Base-by-base conservation (phyloP, 2,888 invertebrate genomes). In the Meghimatium bilineatum region DNA sequence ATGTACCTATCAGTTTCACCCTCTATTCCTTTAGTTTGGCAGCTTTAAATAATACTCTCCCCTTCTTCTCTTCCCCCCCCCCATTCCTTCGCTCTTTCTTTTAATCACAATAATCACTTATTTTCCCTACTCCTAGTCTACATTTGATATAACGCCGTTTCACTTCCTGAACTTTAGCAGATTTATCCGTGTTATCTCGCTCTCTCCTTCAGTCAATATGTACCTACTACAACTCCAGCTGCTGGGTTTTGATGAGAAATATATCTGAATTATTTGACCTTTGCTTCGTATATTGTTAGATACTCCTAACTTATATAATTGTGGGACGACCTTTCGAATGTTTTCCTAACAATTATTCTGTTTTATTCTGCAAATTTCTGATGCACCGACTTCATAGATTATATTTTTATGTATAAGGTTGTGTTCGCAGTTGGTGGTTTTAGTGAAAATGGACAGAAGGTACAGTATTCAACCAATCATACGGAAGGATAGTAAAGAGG, bases 381-480 rank as follows among this genome's bases (percentile, higher is more conserved):
- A 44, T 44, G 44, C 6, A 44, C 12, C 44, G 5, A 44, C 44
- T 44, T 44, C 12, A 44, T 44, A 44, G 44, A 44, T 44, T 44
- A n/a, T 44, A 12, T 63, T 63, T 49, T 72, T 49, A 36, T 72
- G 12, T n/a, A 72, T 5, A 17, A 0, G 26, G n/a, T 29, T 72
- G n/a, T 72, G 26, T 49, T n/a, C n/a, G 66, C 20, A 38, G 17
- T 38, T n/a, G 66, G 2, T 29, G 2, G 66, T 14, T 66, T 66
- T 0, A 38, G 20, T 72, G 29, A 63, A 74, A 23, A 80, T 80
- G 80, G 80, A 84, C 36, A 44, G 84, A 14, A 38, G 84, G 38
- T 84, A 75, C 80, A 84, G 84, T n/a, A 84, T 84, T n/a, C 84
- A 84, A 67, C 84, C 84, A 23, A 52, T 84, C 36, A 63, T 84